These are phyloP conservation scores for Agrilus mali DNA, from an alignment of 2,888 invertebrate species.

Conservation along the genomic window DNA sequence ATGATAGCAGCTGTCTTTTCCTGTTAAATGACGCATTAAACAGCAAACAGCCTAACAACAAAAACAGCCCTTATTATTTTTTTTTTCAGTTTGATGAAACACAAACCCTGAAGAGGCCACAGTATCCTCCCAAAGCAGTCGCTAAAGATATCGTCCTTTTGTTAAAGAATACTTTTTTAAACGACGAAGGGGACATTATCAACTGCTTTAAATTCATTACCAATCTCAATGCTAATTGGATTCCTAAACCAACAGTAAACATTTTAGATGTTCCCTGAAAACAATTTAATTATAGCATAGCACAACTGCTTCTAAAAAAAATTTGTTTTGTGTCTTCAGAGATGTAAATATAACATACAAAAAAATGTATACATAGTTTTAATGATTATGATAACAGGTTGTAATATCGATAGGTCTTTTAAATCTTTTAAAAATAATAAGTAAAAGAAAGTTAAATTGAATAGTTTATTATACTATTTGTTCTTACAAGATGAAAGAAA, in stretches of 20 bases:
- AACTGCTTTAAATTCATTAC: constrained; percentile 43
- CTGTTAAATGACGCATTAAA: constrained; percentile 45
- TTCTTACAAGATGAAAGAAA: no score
- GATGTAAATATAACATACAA: no score
- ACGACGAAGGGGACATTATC: constrained; percentile 36
- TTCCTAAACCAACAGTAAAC: constrained; percentile 47
- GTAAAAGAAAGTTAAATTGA: no score
- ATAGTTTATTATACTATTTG: no score
- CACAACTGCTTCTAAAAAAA: no score
- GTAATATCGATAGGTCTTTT: no score
- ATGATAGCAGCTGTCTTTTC: constrained; percentile 46
- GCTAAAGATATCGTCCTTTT: constrained; percentile 48
- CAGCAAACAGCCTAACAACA: constrained; percentile 50
- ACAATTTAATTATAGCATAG: background rate
- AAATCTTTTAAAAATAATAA: no score
- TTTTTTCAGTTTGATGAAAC: background rate
- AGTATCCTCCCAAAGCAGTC: constrained; percentile 55
- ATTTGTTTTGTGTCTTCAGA: no score
- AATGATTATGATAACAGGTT: no score
- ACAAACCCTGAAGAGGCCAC: constrained; percentile 53
- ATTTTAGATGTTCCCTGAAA: constrained; percentile 44
- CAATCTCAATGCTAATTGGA: constrained; percentile 47
- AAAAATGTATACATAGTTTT: no score
- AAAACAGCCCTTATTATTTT: constrained; percentile 8
- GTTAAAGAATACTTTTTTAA: constrained; percentile 40